Percentiles rank a stretch among this genome's conserved stretches.
phyloP scores from a whole-genome alignment of 1,140 invertebrate genomes.

The Heliothis virescens region DNA sequence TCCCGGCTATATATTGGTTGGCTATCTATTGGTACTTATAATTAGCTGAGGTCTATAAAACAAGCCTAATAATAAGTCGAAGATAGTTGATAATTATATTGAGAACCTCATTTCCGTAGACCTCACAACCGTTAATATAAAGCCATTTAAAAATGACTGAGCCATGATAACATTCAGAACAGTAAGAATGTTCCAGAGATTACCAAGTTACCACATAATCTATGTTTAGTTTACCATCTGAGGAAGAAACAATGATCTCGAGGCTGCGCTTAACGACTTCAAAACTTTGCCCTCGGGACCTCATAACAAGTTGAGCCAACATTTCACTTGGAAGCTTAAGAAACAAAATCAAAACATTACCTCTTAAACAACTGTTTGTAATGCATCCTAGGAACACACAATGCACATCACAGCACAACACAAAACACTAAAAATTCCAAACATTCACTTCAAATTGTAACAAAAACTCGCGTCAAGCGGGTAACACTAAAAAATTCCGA shows the following conservation, averaged over 20 bases:
- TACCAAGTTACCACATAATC: conserved; percentile 14
- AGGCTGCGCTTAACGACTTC: conserved; percentile 26
- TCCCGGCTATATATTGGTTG: no score
- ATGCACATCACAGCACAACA: conserved; percentile 58
- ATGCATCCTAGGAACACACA: conserved; percentile 70
- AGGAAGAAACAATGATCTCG: conserved; percentile 25
- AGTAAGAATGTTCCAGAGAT: background rate
- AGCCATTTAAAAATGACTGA: background rate
- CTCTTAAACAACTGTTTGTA: conserved; percentile 80
- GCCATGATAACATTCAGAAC: background rate
- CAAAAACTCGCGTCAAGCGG: conserved; percentile 58
- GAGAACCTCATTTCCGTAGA: no score
- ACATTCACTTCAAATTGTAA: conserved; percentile 46
- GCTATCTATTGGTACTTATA: background rate
- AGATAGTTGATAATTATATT: no score
- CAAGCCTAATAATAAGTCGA: no score
- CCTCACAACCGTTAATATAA: no score
- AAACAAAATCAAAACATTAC: conserved; percentile 57
- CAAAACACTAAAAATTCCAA: conserved; percentile 56
- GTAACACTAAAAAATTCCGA: conserved; percentile 71
- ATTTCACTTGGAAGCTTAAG: background rate
- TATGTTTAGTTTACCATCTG: background rate
- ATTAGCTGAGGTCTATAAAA: no score
- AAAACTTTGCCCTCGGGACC: conserved; percentile 20
- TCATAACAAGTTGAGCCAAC: background rate